Evolutionary conservation across 1,140 invertebrate genomes (phyloP).

Genomic region (Drosophila mayri): DNA sequence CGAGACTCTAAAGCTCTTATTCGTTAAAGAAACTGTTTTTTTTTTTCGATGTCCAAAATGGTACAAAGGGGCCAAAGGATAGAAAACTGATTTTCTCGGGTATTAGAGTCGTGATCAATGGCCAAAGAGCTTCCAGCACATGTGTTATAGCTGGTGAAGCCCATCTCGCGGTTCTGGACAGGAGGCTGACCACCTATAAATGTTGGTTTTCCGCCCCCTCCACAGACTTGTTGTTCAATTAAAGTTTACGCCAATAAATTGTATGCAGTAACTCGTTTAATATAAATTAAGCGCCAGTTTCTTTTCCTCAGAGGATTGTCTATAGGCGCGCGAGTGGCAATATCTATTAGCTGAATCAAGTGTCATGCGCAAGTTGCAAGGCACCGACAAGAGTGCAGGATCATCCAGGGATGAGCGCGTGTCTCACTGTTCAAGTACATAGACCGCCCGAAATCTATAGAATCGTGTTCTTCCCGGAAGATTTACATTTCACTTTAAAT

Average conservation of each 20-base stretch:
- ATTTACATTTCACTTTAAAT: conserved; percentile 1
- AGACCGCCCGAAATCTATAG: no score
- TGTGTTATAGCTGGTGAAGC: conserved; percentile 11
- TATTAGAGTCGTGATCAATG: conserved; percentile 79
- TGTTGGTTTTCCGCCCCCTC: conserved; percentile 47
- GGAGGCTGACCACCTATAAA: conserved; percentile 74
- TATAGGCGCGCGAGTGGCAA: conserved; percentile 55
- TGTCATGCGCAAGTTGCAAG: conserved; percentile 82
- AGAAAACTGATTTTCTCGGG: conserved; percentile 3
- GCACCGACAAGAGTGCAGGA: conserved; percentile 64
- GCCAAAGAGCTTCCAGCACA: conserved; percentile 61
- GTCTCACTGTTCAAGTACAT: not conserved
- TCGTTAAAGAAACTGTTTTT: not conserved
- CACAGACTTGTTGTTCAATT: conserved; percentile 66
- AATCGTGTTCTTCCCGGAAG: not conserved
- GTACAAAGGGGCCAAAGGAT: not conserved
- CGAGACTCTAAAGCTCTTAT: not conserved
- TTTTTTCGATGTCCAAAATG: conserved; percentile 45
- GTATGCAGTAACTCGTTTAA: conserved; percentile 79
- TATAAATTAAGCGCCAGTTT: conserved; percentile 76
- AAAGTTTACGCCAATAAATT: conserved; percentile 82
- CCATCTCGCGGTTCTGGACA: not conserved
- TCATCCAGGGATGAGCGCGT: conserved; percentile 20
- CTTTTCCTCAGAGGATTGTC: conserved; percentile 7
- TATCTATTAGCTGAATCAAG: conserved; percentile 76